Evolutionary conservation across 64 coral and sea anemone genomes (phyloP).

Genomic region (Montipora efflorescens): DNA sequence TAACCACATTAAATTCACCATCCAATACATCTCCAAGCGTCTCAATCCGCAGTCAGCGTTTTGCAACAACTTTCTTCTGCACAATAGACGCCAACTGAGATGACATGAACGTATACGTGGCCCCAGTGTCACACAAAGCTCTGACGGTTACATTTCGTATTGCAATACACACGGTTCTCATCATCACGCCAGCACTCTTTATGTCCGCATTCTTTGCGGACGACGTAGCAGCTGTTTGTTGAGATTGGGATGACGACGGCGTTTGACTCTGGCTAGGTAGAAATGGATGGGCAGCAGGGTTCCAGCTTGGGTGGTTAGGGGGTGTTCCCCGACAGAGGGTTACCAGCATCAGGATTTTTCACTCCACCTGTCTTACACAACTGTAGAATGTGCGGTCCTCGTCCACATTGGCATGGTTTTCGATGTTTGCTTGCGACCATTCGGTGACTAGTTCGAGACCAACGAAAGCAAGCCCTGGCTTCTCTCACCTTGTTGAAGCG

Average conservation of each 20-base stretch:
- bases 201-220: too few relatives aligned
- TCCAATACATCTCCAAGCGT: too few relatives aligned
- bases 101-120: not conserved
- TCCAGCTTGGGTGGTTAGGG: not conserved
- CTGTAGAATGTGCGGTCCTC: not conserved
- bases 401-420: slow-evolving; percentile 6
- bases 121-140: slow-evolving; percentile 20
- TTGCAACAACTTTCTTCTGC: not conserved
- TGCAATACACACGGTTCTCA: not conserved
- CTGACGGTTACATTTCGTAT: not conserved
- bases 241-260: not conserved
- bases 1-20: slow-evolving; percentile 10
- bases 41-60: too few relatives aligned
- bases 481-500: too few relatives aligned
- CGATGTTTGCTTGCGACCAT: not conserved
- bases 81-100: not conserved
- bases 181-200: too few relatives aligned
- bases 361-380: too few relatives aligned
- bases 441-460: not conserved
- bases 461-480: not conserved
- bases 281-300: slow-evolving; percentile 9
- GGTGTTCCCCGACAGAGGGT: not conserved
- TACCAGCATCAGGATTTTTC: not conserved
- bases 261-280: not conserved
- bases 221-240: not conserved